Evolutionary conservation across 2,113 vertebrate genomes (phyloP).

Genomic region (Coregonus clupeaformis): DNA sequence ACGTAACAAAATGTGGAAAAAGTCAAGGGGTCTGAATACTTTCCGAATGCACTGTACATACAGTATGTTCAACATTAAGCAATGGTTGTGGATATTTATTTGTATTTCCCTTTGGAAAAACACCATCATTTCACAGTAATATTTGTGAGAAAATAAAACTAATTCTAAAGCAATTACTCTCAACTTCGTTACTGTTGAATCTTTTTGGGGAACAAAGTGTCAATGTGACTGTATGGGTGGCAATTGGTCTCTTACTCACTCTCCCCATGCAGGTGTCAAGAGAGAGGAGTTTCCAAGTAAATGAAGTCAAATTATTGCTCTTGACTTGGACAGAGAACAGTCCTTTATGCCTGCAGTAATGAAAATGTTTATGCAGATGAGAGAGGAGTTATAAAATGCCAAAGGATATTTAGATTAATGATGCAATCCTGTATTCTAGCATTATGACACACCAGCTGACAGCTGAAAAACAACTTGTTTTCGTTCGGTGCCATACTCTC

Average conservation of each 20-base stretch:
- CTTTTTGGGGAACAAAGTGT: conserved; percentile 43
- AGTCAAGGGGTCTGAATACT: no score
- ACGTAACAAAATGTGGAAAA: no score
- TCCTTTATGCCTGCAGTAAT: conserved; percentile 49
- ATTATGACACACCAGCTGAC: conserved; percentile 69
- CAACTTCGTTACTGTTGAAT: background rate
- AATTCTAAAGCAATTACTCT: no score
- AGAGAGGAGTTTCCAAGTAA: conserved; percentile 58
- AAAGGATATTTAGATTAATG: conserved; percentile 65
- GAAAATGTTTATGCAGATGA: conserved; percentile 63
- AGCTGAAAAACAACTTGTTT: conserved; percentile 35
- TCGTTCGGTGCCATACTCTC: conserved; percentile 56
- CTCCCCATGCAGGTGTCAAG: conserved; percentile 56
- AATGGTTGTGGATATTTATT: background rate
- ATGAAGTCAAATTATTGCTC: conserved; percentile 62
- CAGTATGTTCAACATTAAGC: no score
- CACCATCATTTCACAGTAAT: background rate
- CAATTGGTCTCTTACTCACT: conserved; percentile 28
- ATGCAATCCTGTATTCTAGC: conserved; percentile 56
- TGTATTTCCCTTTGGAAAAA: conserved; percentile 43
- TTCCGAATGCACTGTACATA: no score
- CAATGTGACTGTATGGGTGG: conserved; percentile 34
- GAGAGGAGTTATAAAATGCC: conserved; percentile 60
- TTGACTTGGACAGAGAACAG: conserved; percentile 57
- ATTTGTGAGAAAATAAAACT: no score